Evolutionary conservation across 2,113 vertebrate genomes (phyloP).

Genomic region (Semicossyphus pulcher): DNA sequence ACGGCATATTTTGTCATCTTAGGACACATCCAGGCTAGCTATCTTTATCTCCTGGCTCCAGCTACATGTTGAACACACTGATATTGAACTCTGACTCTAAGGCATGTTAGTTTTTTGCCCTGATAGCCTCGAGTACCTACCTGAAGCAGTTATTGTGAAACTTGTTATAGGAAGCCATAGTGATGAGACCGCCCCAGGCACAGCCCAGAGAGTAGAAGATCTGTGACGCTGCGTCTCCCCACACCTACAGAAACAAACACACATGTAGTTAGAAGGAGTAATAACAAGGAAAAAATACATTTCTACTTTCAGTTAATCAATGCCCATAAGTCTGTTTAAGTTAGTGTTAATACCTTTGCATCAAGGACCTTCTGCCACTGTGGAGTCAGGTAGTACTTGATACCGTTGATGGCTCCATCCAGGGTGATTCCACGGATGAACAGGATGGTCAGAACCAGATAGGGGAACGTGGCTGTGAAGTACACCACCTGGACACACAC

Average conservation of each 20-base stretch:
- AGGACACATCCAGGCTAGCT: no score
- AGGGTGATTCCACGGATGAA: constrained; percentile 96
- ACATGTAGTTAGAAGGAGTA: background rate
- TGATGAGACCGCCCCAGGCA: constrained; percentile 98
- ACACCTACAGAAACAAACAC: constrained; percentile 85
- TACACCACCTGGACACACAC: constrained; percentile 90
- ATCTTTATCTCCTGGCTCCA: no score
- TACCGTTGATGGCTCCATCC: constrained; percentile 93
- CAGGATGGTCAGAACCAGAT: constrained; percentile 96
- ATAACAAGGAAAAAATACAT: background rate
- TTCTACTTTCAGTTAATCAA: background rate
- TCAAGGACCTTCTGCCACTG: constrained; percentile 98
- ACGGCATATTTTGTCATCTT: no score
- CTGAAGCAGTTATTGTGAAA: constrained; percentile 99
- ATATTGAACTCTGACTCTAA: background rate
- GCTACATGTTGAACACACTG: no score
- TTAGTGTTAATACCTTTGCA: constrained; percentile 89
- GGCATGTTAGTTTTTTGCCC: no score
- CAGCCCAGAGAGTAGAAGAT: constrained; percentile 99
- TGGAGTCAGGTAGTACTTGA: constrained; percentile 96
- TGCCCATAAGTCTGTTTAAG: background rate
- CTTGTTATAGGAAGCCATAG: constrained; percentile 99
- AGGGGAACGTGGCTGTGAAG: constrained; percentile 98
- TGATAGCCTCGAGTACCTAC: constrained; percentile 77
- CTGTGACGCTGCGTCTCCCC: constrained; percentile 97